phyloP scores from a whole-genome alignment of 2,888 invertebrate species.

The Sinohyriopsis cumingii region DNA sequence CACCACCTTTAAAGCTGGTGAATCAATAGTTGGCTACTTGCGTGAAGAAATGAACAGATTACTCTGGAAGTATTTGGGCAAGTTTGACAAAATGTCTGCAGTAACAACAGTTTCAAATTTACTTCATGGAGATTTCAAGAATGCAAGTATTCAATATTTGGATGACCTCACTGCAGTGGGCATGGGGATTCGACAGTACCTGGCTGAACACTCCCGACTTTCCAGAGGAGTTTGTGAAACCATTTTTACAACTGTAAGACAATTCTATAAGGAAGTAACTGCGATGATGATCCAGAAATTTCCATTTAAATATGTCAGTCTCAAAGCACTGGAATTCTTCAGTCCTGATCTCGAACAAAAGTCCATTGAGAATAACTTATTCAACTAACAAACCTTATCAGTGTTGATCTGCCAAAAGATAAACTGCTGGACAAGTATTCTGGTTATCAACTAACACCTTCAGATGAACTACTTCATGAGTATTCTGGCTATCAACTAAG shows the following conservation, averaged over 20 bases:
- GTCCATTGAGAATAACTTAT: too few species aligned
- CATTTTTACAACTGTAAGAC: too few species aligned
- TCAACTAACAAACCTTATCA: too few species aligned
- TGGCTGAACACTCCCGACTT: conserved; percentile 10
- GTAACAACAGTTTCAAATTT: conserved; percentile 8
- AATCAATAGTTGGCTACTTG: conserved; percentile 14
- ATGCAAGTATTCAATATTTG: conserved; percentile 12
- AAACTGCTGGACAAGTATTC: conserved; percentile 2
- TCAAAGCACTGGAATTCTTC: not conserved
- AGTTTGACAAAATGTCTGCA: conserved; percentile 15
- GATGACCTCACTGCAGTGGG: conserved; percentile 22
- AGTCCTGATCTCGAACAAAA: too few species aligned
- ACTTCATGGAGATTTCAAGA: conserved; percentile 11
- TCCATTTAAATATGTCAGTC: conserved; percentile 2
- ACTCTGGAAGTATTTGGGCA: conserved; percentile 19
- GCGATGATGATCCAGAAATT: conserved; percentile 14
- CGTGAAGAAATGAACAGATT: conserved; percentile 12
- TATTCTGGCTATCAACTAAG: too few species aligned
- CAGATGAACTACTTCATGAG: not conserved
- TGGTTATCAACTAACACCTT: conserved; percentile 13
- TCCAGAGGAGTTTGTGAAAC: not conserved
- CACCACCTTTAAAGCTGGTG: conserved; percentile 26
- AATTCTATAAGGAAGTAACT: not conserved
- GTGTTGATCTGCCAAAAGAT: not conserved
- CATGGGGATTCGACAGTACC: conserved; percentile 4